Base-by-base conservation (phyloP, 64 coral and sea anemone species). In the Pachyseris speciosa region DNA sequence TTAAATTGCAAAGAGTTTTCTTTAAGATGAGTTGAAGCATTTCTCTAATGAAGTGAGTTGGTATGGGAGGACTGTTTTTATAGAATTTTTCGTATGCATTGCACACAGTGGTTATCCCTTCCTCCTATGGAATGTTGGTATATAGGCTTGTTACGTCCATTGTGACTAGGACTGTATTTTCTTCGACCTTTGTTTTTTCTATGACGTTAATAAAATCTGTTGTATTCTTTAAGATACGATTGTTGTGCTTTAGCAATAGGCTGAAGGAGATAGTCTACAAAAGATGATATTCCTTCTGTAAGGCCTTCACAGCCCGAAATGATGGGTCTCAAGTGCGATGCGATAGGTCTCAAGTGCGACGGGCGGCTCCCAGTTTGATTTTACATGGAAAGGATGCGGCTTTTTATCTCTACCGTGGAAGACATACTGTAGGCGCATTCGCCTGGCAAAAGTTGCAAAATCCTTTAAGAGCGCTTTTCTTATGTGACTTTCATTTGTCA, bases 1-100 rank as follows among this genome's bases (percentile, higher is more conserved):
- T 66, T 67, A 36, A 85, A 85, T 10, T n/a, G 30, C 19, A 85
- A 85, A 85, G 5, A 85, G 34, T 85, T 85, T 0, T 65, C 16
- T 85, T 66, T 29, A 67, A 59, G 59, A 61, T 85, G 37, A 66
- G 28, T 29, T 0, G 8, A 13, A 83, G 26, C 13, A 83, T 25
- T 3, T 28, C 39, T 22, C 50, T 29, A 15, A 83, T 9, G 53
- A 31, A 29, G 11, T 83, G 44, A 37, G 42, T 78, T 19, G 74
- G 19, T 20, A 83, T 55, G 2, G 47, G 48, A 27, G 61, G 81
- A 0, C 27, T 39, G 29, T 28, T 5, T 20, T 61, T 1, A 31
- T 33, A 19, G 36, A 65, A 22, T 17, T 2, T 31, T 36, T 4
- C 17, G 19, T 44, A 31, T 32, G 55, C 31, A 33, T 64, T 17